phyloP scores from a whole-genome alignment of 2,888 invertebrate species.

The Pristionchus japonicus region DNA sequence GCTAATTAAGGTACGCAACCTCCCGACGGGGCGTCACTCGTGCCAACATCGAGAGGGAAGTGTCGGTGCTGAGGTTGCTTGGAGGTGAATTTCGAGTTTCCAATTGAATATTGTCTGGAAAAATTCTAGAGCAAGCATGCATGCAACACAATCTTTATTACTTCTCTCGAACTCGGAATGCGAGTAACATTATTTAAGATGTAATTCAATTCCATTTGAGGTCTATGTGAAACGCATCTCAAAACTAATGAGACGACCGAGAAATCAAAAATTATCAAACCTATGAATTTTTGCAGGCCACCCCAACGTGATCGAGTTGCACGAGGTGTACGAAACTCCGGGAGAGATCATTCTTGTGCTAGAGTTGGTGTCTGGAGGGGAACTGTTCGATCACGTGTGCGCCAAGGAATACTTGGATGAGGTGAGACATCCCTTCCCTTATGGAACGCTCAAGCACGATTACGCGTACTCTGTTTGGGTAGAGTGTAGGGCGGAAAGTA shows the following conservation, averaged over 20 bases:
- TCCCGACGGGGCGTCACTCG: conserved; percentile 79
- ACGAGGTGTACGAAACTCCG: conserved; percentile 81
- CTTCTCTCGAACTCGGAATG: too few relatives aligned
- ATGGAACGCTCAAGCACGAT: too few relatives aligned
- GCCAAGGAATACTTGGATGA: conserved; percentile 79
- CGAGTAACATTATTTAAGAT: too few relatives aligned
- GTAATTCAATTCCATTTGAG: too few relatives aligned
- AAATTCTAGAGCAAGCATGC: too few relatives aligned
- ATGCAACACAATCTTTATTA: too few relatives aligned
- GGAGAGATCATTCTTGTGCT: conserved; percentile 81
- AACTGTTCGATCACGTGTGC: conserved; percentile 81
- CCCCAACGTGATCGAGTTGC: conserved; percentile 81
- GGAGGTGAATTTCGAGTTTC: neutral
- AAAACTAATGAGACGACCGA: neutral
- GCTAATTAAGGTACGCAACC: conserved; percentile 75
- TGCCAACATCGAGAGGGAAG: conserved; percentile 81
- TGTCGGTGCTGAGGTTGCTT: conserved; percentile 39
- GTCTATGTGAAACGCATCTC: too few relatives aligned
- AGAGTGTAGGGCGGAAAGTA: too few relatives aligned
- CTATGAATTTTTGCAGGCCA: conserved; percentile 81
- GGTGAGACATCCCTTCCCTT: neutral
- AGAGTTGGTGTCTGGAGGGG: conserved; percentile 79
- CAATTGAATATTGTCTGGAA: too few relatives aligned
- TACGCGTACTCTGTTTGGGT: too few relatives aligned
- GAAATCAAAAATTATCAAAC: conserved; percentile 65